Evolutionary conservation across 2,113 vertebrate genomes (phyloP), one percentile per base, ranked within the genome.

Genomic region (Glaucomys volans): DNA sequence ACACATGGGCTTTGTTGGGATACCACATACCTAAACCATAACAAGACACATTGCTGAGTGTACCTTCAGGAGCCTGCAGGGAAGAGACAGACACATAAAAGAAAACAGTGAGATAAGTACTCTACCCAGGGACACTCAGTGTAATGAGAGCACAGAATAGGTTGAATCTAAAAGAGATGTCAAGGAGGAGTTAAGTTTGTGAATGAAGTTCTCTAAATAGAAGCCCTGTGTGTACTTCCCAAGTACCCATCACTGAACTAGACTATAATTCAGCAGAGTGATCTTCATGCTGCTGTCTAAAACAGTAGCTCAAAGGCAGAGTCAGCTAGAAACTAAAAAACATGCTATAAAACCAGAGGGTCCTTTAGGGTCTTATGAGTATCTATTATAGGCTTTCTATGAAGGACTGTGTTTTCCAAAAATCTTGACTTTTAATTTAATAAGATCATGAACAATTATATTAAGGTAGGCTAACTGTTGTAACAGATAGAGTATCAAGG

Each of bases 401-500:
- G 22, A 91, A 89, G 40, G 81, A 81, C 32, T 18, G 50, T 11
- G 14, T 95, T 91, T 96, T 93, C 18, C 54, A 52, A 95, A 84
- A 62, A 66, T 71, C 75, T 83, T 42, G 13, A 67, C 76, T 95
- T 88, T 91, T 86, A 79, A 72, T 50, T 24, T 32, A 82, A 69
- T 7, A 50, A 84, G 17, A 66, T 3, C 22, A 40, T 26, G 77
- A 0, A 91, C 24, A 11, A 42, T 67, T 44, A 5, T 30, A 47
- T 22, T 76, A 57, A 30, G 30, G 11, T 16, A 42, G 59, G 47
- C 66, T n/a, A 71, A n/a, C 32, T 84, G 2, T 30, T 84, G 26
- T 35, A 88, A 35, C 42, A 50, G 32, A 13, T 22, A 35, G 64
- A 94, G 20, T 7, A 32, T 62, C 37, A 81, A 84, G 42, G 75